phyloP scores from a whole-genome alignment of 1,140 invertebrate genomes.

The Drosophila suzukii region DNA sequence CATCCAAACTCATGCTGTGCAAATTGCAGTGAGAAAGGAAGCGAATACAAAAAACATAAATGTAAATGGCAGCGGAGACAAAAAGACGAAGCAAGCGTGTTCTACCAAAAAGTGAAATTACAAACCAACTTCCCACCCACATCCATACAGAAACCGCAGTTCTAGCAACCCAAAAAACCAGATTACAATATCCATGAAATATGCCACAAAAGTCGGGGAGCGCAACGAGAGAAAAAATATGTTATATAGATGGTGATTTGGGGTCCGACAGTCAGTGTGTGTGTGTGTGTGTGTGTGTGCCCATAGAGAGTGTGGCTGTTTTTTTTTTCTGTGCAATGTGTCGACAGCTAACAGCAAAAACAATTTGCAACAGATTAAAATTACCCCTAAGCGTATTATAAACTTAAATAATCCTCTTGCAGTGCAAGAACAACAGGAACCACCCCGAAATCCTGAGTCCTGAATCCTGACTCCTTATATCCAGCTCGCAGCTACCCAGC shows the following conservation, averaged over 20 bases:
- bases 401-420: constrained; percentile 80
- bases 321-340: neutral
- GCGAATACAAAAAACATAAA: constrained; percentile 10
- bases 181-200: constrained; percentile 76
- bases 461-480: constrained; percentile 22
- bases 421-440: constrained; percentile 16
- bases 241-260: constrained; percentile 72
- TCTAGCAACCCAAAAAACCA: constrained; percentile 57
- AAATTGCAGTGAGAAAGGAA: constrained; percentile 13
- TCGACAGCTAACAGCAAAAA: constrained; percentile 66
- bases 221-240: constrained; percentile 49
- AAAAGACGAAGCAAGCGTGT: constrained; percentile 9
- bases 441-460: constrained; percentile 14
- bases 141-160: constrained; percentile 1
- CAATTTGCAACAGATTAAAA: constrained; percentile 84
- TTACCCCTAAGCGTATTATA: constrained; percentile 84
- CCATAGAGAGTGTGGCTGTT: neutral
- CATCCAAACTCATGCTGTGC: constrained; percentile 18
- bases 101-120: constrained; percentile 51
- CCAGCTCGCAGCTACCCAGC: constrained; percentile 2
- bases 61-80: constrained; percentile 13
- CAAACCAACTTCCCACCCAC: constrained; percentile 31
- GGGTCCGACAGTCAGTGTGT: constrained; percentile 30
- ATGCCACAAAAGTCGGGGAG: constrained; percentile 66
- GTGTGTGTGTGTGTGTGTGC: constrained; percentile 2